These are phyloP conservation scores for Gopherus flavomarginatus DNA, from an alignment of 2,113 vertebrate genomes.

Conservation along the genomic window DNA sequence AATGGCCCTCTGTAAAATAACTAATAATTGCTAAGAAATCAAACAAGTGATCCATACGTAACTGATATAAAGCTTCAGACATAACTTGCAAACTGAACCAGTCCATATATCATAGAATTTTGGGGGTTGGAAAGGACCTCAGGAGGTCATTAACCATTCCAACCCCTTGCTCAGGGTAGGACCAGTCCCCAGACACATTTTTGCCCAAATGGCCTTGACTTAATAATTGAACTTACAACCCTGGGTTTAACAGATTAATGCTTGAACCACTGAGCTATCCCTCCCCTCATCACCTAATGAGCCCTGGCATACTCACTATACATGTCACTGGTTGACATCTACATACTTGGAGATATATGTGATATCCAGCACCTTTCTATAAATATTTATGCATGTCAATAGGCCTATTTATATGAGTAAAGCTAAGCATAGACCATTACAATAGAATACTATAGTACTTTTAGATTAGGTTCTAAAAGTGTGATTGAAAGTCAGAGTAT, in stretches of 20 bases:
- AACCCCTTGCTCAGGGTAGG: no score
- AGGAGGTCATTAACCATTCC: no score
- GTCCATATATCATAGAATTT: background rate
- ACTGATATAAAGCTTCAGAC: background rate
- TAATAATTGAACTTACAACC: no score
- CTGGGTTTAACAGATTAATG: no score
- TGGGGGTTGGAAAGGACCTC: no score
- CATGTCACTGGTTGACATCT: background rate
- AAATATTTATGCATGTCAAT: background rate
- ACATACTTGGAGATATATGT: background rate
- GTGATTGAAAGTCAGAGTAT: background rate
- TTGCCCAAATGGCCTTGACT: no score
- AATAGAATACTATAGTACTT: background rate
- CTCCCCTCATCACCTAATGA: background rate
- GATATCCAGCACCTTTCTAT: background rate
- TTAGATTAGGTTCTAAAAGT: background rate
- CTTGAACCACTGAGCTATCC: no score
- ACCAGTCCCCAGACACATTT: no score
- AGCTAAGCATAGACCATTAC: background rate
- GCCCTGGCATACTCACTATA: background rate
- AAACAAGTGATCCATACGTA: background rate
- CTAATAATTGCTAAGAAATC: background rate
- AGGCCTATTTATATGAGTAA: background rate
- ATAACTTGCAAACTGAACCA: background rate
- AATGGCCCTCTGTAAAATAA: background rate